Evolutionary conservation across 2,888 invertebrate species (phyloP).

Genomic region (Andrena haemorrhoa): DNA sequence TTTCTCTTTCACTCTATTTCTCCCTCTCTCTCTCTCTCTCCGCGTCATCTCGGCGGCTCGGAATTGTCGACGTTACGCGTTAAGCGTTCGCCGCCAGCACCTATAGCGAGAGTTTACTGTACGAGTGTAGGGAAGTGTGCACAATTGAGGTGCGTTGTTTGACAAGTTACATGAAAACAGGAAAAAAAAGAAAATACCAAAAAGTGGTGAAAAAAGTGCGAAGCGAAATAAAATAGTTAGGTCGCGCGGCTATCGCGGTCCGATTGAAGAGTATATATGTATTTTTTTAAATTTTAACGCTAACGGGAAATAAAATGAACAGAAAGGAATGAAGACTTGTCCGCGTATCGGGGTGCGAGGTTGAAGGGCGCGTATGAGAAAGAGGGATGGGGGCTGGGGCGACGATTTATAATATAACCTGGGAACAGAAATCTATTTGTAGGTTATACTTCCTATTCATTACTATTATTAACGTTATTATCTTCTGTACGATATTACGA

Average conservation of each 20-base stretch:
- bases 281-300: slow-evolving; percentile 85
- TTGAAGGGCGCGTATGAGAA: slow-evolving; percentile 31
- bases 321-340: slow-evolving; percentile 67
- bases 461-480: slow-evolving; percentile 49
- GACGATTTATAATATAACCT: slow-evolving; percentile 72
- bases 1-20: too few species aligned
- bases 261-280: slow-evolving; percentile 83
- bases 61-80: too few species aligned
- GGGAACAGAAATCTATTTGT: slow-evolving; percentile 80
- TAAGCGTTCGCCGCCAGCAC: too few species aligned
- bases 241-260: slow-evolving; percentile 68
- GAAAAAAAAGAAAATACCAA: slow-evolving; percentile 49
- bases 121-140: slow-evolving; percentile 32
- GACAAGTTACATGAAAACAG: slow-evolving; percentile 72
- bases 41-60: too few species aligned
- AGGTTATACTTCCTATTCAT: slow-evolving; percentile 75
- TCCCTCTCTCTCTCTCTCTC: too few species aligned
- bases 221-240: slow-evolving; percentile 75
- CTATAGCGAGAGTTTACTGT: slow-evolving; percentile 1
- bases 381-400: slow-evolving; percentile 71
- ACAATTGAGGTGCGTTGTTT: slow-evolving; percentile 67
- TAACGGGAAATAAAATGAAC: slow-evolving; percentile 74
- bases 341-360: slow-evolving; percentile 49
- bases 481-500: slow-evolving; percentile 48
- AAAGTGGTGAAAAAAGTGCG: slow-evolving; percentile 47